Conservation (phyloP, 2,888 invertebrate genomes). For the Leucoma salicis region DNA sequence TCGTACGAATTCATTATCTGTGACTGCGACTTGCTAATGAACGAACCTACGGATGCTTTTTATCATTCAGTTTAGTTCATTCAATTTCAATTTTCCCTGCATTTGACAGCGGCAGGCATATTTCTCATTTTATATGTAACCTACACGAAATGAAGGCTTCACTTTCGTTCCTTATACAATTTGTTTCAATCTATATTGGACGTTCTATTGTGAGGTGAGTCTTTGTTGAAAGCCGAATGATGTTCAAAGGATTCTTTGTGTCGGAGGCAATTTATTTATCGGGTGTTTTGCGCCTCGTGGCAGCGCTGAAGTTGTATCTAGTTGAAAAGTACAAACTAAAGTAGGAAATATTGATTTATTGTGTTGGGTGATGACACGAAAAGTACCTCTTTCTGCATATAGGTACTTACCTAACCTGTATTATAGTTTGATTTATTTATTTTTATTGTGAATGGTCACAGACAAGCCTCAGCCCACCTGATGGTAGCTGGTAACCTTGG, state of each 20-base stretch:
- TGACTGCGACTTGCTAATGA: too few relatives aligned
- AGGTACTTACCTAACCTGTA: too few relatives aligned
- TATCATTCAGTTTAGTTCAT: too few relatives aligned
- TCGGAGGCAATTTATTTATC: conserved; percentile 45
- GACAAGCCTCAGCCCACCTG: too few relatives aligned
- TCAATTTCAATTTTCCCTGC: conserved; percentile 36
- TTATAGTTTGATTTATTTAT: too few relatives aligned
- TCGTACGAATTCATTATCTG: too few relatives aligned
- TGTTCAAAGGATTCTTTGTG: conserved; percentile 44
- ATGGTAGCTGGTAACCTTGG: too few relatives aligned
- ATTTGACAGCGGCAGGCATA: conserved; percentile 27
- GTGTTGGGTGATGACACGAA: background rate
- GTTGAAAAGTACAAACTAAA: too few relatives aligned
- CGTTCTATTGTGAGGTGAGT: conserved; percentile 33
- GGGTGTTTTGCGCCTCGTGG: conserved; percentile 25
- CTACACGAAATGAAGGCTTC: conserved; percentile 20
- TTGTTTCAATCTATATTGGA: conserved; percentile 25
- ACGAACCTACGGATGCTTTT: too few relatives aligned
- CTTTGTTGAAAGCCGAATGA: conserved; percentile 32
- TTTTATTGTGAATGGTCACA: too few relatives aligned
- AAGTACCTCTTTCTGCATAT: too few relatives aligned
- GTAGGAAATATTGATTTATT: too few relatives aligned
- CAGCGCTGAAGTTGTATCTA: background rate
- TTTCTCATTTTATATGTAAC: conserved; percentile 20
- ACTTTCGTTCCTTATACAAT: conserved; percentile 30